These are phyloP conservation scores for Phragmatobia fuliginosa DNA, from an alignment of 2,888 invertebrate species.

Conservation along the genomic window DNA sequence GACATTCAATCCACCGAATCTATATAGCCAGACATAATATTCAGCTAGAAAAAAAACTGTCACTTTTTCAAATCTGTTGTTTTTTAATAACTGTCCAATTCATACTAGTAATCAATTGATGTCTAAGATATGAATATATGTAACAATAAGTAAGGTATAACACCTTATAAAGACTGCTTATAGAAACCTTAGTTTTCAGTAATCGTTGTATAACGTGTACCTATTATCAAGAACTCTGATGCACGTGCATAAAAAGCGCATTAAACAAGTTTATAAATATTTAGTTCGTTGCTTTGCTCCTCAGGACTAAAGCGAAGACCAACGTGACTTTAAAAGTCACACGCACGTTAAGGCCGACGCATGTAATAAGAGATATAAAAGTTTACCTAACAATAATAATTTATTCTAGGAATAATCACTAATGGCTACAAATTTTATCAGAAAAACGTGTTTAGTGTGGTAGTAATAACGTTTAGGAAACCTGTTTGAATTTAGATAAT, in stretches of 20 bases:
- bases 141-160: background rate
- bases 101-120: too few relatives aligned
- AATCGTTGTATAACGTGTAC: background rate
- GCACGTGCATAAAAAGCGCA: background rate
- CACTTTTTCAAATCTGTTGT: too few relatives aligned
- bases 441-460: constrained; percentile 5
- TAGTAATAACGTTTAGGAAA: background rate
- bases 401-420: constrained; percentile 5
- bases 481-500: background rate
- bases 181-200: background rate
- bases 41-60: too few relatives aligned
- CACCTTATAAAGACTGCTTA: background rate
- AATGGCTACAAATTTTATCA: background rate
- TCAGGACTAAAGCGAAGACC: background rate
- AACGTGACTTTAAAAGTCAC: constrained; percentile 14
- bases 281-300: constrained; percentile 2
- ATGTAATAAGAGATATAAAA: constrained; percentile 5
- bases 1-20: too few relatives aligned
- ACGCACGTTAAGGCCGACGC: background rate
- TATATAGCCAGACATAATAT: too few relatives aligned
- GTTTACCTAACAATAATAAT: constrained; percentile 5
- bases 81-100: too few relatives aligned
- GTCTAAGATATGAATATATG: too few relatives aligned
- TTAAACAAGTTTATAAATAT: constrained; percentile 14
- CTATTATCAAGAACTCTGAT: constrained; percentile 5